A percentile compares a stretch with the other conserved stretches of the same genome.
These are phyloP conservation scores for Corythornis vintsioides DNA, from an alignment of 2,113 vertebrate genomes.

Conservation along the genomic window DNA sequence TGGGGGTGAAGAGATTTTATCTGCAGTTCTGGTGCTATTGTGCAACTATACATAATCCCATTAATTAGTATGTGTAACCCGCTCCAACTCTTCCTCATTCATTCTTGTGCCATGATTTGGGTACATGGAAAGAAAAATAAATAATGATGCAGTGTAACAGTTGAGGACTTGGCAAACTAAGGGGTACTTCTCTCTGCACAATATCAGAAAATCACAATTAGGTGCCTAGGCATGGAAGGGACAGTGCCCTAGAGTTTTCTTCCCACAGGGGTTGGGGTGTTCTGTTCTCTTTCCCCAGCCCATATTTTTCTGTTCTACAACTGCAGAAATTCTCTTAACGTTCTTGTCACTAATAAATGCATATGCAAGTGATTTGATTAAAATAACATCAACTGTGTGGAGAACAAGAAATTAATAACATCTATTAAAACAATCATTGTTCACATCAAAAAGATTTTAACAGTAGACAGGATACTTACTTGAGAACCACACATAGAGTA, in stretches of 20 bases:
- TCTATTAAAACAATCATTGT: conserved; percentile 43
- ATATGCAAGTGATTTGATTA: conserved; percentile 59
- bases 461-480: neutral
- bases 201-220: neutral
- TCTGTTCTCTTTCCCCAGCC: neutral
- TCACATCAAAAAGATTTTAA: conserved; percentile 63
- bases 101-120: neutral
- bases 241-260: neutral
- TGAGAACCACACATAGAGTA: neutral
- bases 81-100: neutral
- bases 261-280: neutral
- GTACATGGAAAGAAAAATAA: neutral
- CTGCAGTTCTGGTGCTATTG: neutral
- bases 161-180: neutral
- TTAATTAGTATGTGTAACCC: neutral
- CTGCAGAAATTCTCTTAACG: conserved; percentile 49
- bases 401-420: conserved; percentile 62
- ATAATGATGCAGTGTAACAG: neutral
- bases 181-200: neutral
- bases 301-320: conserved; percentile 17
- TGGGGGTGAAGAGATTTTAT: neutral
- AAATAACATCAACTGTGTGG: conserved; percentile 50
- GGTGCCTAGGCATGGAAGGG: neutral
- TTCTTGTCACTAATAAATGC: conserved; percentile 23
- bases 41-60: neutral